Evolutionary conservation across 2,797 vertebrate species (phyloP).

Genomic region (Poecile montanus): DNA sequence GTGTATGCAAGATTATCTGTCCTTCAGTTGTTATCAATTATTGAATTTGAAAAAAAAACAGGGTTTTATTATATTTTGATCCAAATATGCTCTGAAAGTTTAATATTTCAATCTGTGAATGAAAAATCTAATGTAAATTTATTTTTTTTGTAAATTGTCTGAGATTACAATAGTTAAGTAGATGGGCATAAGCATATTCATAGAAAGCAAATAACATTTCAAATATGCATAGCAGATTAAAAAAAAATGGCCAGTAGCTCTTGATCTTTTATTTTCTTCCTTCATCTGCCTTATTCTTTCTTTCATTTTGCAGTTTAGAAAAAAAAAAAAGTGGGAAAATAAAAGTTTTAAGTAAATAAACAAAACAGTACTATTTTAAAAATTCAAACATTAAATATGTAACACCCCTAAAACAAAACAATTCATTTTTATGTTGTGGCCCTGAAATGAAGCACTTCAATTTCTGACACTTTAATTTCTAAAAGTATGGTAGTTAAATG

Average conservation of each 20-base stretch:
- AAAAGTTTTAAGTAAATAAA: not conserved
- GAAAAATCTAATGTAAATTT: not conserved
- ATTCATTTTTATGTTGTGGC: not conserved
- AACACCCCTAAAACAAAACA: not conserved
- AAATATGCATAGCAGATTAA: not conserved
- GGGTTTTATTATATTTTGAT: not conserved
- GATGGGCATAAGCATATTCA: not conserved
- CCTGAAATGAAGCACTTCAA: not conserved
- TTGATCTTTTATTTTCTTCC: not conserved
- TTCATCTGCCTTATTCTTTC: not conserved
- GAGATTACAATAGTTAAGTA: not conserved
- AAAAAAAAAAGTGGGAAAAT: not conserved
- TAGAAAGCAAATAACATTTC: not conserved
- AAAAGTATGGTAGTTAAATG: not conserved
- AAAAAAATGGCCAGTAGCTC: not conserved
- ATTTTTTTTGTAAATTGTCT: not conserved
- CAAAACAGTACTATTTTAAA: not conserved
- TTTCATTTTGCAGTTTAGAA: not conserved
- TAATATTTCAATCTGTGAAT: not conserved
- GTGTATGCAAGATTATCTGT: not conserved
- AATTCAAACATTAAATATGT: not conserved
- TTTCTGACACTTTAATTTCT: not conserved
- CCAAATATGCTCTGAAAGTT: not conserved
- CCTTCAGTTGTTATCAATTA: not conserved
- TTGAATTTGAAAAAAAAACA: not conserved